phyloP scores from a whole-genome alignment of 2,888 invertebrate genomes.

The Hedychridium roseum region DNA sequence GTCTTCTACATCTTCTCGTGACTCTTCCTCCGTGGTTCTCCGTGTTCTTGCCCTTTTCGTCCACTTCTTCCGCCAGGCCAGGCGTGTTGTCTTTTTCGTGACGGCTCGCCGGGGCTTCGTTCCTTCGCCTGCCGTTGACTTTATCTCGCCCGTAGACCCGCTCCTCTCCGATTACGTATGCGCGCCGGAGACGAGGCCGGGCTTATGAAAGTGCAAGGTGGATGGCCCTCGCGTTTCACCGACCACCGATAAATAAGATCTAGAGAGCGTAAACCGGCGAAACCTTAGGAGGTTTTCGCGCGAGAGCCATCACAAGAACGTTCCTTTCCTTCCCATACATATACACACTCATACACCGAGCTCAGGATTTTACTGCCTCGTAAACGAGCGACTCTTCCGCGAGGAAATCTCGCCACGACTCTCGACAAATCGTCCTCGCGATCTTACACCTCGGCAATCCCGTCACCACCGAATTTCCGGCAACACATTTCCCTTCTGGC shows the following conservation, averaged over 20 bases:
- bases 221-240: constrained; percentile 25
- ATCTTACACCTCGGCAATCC: too few relatives aligned
- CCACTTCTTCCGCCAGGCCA: not conserved
- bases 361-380: constrained; percentile 24
- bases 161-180: constrained; percentile 55
- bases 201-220: constrained; percentile 53
- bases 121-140: constrained; percentile 38
- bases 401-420: constrained; percentile 3
- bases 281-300: constrained; percentile 22
- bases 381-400: constrained; percentile 19
- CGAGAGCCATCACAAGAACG: not conserved
- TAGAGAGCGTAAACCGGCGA: constrained; percentile 28
- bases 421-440: constrained; percentile 9
- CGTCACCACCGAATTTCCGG: too few relatives aligned
- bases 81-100: not conserved
- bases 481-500: too few relatives aligned
- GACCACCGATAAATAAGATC: constrained; percentile 43
- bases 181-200: constrained; percentile 39
- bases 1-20: too few relatives aligned
- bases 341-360: constrained; percentile 7
- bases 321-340: constrained; percentile 17
- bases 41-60: constrained; percentile 7
- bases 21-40: constrained; percentile 16
- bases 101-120: not conserved
- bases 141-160: constrained; percentile 47